Evolutionary conservation across 2,797 vertebrate species (phyloP).

Genomic region (Spheniscus humboldti): DNA sequence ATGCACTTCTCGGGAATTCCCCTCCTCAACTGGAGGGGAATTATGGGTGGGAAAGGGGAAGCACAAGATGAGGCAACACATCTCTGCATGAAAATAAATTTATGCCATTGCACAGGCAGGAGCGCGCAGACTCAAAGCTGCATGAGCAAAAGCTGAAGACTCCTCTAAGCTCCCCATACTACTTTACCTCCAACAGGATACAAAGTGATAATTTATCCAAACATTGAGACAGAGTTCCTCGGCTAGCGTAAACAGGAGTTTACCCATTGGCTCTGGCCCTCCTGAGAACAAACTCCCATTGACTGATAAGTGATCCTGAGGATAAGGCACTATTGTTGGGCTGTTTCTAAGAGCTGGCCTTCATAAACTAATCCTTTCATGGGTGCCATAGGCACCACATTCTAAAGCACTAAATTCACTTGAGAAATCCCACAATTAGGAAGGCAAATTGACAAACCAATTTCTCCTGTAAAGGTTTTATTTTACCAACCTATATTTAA

Average conservation of each 20-base stretch:
- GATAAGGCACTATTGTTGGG: slow-evolving; percentile 64
- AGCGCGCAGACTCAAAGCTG: not conserved
- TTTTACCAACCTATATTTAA: slow-evolving; percentile 11
- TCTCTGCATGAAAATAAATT: not conserved
- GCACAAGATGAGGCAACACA: not conserved
- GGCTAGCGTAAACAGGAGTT: slow-evolving; percentile 48
- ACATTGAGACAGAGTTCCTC: slow-evolving; percentile 34
- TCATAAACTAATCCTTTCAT: slow-evolving; percentile 64
- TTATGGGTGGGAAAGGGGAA: not conserved
- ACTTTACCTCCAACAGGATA: slow-evolving; percentile 40
- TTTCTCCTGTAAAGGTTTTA: not conserved
- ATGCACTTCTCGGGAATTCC: not conserved
- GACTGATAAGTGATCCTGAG: slow-evolving; percentile 58
- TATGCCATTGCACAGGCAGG: not conserved
- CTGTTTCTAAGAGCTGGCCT: slow-evolving; percentile 62
- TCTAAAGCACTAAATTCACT: slow-evolving; percentile 62
- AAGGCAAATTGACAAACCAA: slow-evolving; percentile 22
- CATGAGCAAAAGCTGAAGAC: not conserved
- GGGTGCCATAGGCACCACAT: slow-evolving; percentile 54
- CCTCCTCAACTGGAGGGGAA: not conserved
- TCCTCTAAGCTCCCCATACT: not conserved
- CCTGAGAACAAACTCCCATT: slow-evolving; percentile 64
- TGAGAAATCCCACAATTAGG: slow-evolving; percentile 40
- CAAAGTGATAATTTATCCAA: slow-evolving; percentile 62
- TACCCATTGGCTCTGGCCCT: slow-evolving; percentile 56